Evolutionary conservation across 2,113 vertebrate genomes (phyloP).

Genomic region (Cynocephalus volans): DNA sequence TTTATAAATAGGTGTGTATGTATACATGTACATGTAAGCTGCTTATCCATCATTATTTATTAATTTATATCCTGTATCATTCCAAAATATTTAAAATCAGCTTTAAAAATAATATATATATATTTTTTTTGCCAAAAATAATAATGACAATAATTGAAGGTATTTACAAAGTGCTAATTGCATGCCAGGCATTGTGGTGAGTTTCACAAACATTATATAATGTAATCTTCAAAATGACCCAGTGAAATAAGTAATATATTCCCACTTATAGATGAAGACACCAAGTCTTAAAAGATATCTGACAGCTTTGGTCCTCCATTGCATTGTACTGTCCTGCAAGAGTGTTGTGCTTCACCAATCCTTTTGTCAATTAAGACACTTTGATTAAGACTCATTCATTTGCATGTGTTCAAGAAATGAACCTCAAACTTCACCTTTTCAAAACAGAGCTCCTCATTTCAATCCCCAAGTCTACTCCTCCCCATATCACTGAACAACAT

Average conservation of each 20-base stretch:
- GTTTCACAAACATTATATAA: conserved; percentile 41
- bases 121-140: conserved; percentile 31
- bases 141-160: conserved; percentile 38
- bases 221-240: conserved; percentile 23
- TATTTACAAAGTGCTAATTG: background rate
- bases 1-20: background rate
- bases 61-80: background rate
- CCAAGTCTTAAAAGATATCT: background rate
- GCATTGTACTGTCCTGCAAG: background rate
- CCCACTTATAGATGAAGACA: conserved; percentile 2
- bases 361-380: background rate
- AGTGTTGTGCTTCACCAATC: background rate
- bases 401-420: background rate
- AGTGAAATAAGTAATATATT: conserved; percentile 10
- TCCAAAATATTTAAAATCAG: conserved; percentile 57
- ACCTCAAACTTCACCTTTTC: background rate
- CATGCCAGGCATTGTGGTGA: background rate
- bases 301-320: background rate
- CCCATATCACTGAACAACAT: background rate
- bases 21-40: background rate
- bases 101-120: conserved; percentile 43
- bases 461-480: background rate
- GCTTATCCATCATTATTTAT: conserved; percentile 16
- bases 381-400: conserved; percentile 20
- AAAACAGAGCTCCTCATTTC: background rate